Base-by-base conservation (phyloP, 2,888 invertebrate genomes). In the Amphipoea lucens region DNA sequence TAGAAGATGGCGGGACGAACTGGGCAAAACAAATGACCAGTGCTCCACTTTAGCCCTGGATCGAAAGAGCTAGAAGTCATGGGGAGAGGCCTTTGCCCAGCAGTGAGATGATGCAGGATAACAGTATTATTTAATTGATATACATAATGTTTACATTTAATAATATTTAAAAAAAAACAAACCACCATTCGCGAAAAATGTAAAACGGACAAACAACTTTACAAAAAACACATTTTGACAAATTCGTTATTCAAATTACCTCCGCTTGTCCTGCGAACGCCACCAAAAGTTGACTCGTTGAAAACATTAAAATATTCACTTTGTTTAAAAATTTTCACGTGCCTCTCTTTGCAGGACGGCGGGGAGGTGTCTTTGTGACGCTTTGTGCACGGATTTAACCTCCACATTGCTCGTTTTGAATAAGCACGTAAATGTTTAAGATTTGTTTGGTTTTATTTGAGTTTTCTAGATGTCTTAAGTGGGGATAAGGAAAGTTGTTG, bases 241-340 rank as follows among this genome's bases (percentile, higher is more conserved):
- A 74, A 85, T 88, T 86, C 76, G 65, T 82, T 77, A 87, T 81
- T 81, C 79, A 82, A 84, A 87, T 88, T 65, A 74, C 42, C 17
- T 40, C 12, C 72, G 76, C 69, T 66, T 80, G 62, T 71, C 72
- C 69, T 45, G 60, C 42, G 48, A 76, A 67, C 69, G 57, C 66
- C 51, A 72, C 57, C 83, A 81, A 79, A 79, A 87, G 82, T 84
- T 74, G 79, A 51, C 63, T 83, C 73, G 77, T 54, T 36, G 74
- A 67, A 73, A 81, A 74, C 67, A 75, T 84, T 81, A 63, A 87
- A 88, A 81, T 86, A 86, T 84, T 84, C 74, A 84, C 68, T 65
- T 76, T 84, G 79, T 88, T 88, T 76, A 9, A 68, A 78, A 87
- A 81, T 69, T 4, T 79, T 66, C 74, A 74, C 71, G 72, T 75